Evolutionary conservation across 2,888 invertebrate species (phyloP), one percentile per base, ranked within the genome.

Genomic region (Gerris lacustris): DNA sequence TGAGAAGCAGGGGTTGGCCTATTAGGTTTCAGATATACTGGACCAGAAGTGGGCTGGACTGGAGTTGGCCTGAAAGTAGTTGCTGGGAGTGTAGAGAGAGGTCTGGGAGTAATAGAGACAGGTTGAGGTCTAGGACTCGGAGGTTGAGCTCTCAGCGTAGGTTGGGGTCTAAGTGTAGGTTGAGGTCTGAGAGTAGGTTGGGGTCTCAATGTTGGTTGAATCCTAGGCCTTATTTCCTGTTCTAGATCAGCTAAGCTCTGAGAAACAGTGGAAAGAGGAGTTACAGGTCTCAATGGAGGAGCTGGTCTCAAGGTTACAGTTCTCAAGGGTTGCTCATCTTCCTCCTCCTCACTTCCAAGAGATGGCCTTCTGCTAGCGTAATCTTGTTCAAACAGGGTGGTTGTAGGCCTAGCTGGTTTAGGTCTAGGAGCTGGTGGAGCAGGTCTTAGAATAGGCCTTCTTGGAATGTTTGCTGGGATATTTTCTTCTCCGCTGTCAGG

Each of bases 321-420:
- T 17, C 72, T 71, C 45, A 62, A 64, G n/a, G 69, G 70, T 15
- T 73, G 72, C 6, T 86, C 85, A 77, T 83, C 83, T 67, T 81
- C 81, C 70, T 86, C 84, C 75, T 87, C 86, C 67, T 80, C 79
- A 18, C 79, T 77, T 67, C 55, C 68, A 2, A 66, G 55, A 47
- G 68, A 72, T 15, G 81, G 80, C 67, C 81, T 80, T 55, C 55
- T 15, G 15, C 55, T 55, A 5, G 55, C 55, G 80, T 88, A 90
- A 76, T 86, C 86, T 77, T 87, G 87, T 79, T 90, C 89, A 86
- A 87, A 90, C 76, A 86, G 83, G 6, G 89, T 87, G 6, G 89
- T 87, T 0, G 88, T 83, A 0, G 86, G 79, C 44, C 80, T 82
- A 71, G 84, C 80, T 15, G 75, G 74, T 74, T 73, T 73, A 64